A percentile compares a stretch with the other conserved stretches of the same genome.
These are phyloP conservation scores for Graphium colonna DNA, from an alignment of 2,888 invertebrate genomes.

Conservation along the genomic window DNA sequence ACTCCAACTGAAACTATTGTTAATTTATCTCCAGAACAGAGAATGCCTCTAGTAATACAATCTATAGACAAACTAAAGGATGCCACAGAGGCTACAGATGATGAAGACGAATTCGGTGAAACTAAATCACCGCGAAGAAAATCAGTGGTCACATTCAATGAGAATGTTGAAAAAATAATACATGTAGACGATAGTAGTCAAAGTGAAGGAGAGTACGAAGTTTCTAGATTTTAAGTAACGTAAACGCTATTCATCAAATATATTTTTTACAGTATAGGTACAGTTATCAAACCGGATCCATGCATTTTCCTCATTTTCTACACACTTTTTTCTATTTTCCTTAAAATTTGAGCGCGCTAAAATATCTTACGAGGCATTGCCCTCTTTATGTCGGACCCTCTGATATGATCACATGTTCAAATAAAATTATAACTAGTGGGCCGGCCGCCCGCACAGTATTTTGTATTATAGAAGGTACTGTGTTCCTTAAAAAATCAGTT, in stretches of 20 bases:
- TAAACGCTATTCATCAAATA: slow-evolving; percentile 1
- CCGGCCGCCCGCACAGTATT: not conserved
- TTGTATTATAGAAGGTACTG: too few species aligned
- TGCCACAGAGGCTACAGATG: slow-evolving; percentile 49
- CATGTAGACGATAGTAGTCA: slow-evolving; percentile 66
- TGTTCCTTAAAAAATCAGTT: too few species aligned
- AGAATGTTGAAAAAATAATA: slow-evolving; percentile 75
- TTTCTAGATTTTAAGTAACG: slow-evolving; percentile 47
- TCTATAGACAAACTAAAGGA: slow-evolving; percentile 68
- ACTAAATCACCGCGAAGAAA: slow-evolving; percentile 50
- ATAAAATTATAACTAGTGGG: slow-evolving; percentile 30
- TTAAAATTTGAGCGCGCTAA: slow-evolving; percentile 27
- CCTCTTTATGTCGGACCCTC: slow-evolving; percentile 49
- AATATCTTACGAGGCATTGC: slow-evolving; percentile 42
- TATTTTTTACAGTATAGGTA: not conserved
- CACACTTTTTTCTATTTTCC: slow-evolving; percentile 32
- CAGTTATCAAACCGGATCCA: not conserved
- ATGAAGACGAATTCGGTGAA: slow-evolving; percentile 70
- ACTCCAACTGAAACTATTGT: slow-evolving; percentile 39
- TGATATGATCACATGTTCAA: slow-evolving; percentile 47
- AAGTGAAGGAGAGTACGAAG: slow-evolving; percentile 44
- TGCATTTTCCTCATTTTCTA: slow-evolving; percentile 15
- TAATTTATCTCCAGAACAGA: slow-evolving; percentile 41
- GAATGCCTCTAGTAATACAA: slow-evolving; percentile 59
- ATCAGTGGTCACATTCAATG: slow-evolving; percentile 78